Evolutionary conservation across 2,113 vertebrate species (phyloP).

Genomic region (Scortum barcoo): DNA sequence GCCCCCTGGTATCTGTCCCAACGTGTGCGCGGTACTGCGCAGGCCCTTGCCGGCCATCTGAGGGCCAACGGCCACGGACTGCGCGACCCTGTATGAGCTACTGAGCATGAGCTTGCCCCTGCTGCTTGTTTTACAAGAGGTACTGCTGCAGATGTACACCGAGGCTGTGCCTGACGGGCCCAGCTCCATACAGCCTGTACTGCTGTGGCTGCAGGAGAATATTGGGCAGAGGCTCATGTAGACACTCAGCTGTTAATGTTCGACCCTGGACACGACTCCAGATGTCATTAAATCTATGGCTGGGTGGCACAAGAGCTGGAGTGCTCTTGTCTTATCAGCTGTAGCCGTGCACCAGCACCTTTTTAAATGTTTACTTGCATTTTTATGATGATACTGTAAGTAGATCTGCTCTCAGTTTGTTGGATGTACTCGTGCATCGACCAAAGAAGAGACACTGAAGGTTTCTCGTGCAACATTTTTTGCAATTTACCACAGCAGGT

Average conservation of each 20-base stretch:
- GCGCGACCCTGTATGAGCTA: conserved; percentile 92
- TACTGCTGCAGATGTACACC: conserved; percentile 88
- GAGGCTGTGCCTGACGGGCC: conserved; percentile 84
- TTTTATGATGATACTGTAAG: conserved; percentile 46
- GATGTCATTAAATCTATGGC: conserved; percentile 61
- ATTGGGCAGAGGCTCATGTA: conserved; percentile 80
- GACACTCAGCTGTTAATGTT: conserved; percentile 20
- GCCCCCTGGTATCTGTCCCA: conserved; percentile 86
- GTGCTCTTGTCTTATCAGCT: conserved; percentile 27
- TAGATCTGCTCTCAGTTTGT: conserved; percentile 20
- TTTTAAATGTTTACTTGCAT: conserved; percentile 61
- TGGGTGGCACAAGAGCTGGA: conserved; percentile 27
- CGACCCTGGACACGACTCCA: conserved; percentile 19
- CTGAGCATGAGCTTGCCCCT: conserved; percentile 93
- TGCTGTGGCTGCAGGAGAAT: conserved; percentile 86
- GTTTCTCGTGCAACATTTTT: conserved; percentile 10
- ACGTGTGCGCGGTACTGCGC: conserved; percentile 85
- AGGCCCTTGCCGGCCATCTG: conserved; percentile 86
- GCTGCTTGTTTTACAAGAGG: conserved; percentile 90
- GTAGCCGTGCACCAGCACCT: conserved; percentile 64
- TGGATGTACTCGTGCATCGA: conserved; percentile 8
- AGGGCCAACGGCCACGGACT: conserved; percentile 93
- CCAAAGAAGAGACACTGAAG: conserved; percentile 62
- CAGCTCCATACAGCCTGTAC: conserved; percentile 81
- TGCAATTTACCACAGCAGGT: conserved; percentile 9